Conservation (phyloP, 1,140 invertebrate genomes). For the Pogonognathellus flavescens region DNA sequence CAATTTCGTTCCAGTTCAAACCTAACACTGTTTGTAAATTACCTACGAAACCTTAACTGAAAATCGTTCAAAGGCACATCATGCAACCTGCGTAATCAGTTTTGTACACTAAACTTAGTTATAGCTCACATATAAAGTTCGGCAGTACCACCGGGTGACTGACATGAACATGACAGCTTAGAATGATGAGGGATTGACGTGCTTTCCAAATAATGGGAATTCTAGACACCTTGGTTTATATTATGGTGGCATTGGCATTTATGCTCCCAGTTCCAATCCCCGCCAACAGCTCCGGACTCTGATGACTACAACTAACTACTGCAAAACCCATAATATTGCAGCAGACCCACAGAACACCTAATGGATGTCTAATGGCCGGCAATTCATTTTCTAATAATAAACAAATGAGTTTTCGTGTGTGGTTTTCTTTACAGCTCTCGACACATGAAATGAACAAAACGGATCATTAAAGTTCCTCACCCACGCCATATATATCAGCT, state of each 20-base stretch:
- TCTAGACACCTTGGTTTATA: neutral
- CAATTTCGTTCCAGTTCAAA: too few relatives aligned
- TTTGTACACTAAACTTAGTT: too few relatives aligned
- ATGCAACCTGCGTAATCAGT: too few relatives aligned
- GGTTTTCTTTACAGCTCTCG: slow-evolving; percentile 9
- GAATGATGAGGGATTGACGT: slow-evolving; percentile 47
- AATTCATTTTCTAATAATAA: slow-evolving; percentile 39
- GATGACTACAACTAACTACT: too few relatives aligned
- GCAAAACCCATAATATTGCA: neutral
- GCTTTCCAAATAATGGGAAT: slow-evolving; percentile 27
- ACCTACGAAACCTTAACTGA: too few relatives aligned
- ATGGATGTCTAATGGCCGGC: slow-evolving; percentile 26
- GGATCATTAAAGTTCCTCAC: neutral
- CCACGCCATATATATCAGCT: neutral
- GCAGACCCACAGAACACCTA: slow-evolving; percentile 7
- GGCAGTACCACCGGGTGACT: too few relatives aligned
- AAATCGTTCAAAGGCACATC: too few relatives aligned
- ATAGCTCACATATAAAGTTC: neutral
- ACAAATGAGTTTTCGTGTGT: slow-evolving; percentile 37
- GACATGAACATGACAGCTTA: neutral
- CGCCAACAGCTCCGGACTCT: too few relatives aligned
- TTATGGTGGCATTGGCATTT: neutral
- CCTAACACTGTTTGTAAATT: too few relatives aligned
- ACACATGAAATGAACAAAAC: slow-evolving; percentile 14
- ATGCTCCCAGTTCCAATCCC: too few relatives aligned